phyloP scores from a whole-genome alignment of 2,888 invertebrate genomes.

The Melanostoma mellinum region DNA sequence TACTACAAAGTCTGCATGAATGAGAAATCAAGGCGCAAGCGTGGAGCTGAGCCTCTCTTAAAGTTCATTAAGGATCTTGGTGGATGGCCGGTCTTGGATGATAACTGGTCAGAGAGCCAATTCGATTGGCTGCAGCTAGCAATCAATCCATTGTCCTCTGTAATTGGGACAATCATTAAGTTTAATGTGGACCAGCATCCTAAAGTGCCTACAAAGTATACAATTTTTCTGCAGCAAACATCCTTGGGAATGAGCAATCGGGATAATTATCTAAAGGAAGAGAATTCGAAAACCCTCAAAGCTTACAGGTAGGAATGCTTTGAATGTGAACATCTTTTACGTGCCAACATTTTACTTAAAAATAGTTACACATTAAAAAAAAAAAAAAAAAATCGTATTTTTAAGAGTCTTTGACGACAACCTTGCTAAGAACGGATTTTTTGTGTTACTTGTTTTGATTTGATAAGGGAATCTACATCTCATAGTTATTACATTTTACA shows the following conservation, averaged over 20 bases:
- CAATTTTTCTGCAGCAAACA: constrained; percentile 40
- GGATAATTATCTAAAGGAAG: constrained; percentile 47
- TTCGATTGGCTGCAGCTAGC: constrained; percentile 56
- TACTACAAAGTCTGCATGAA: constrained; percentile 49
- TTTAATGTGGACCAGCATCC: constrained; percentile 29
- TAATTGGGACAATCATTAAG: constrained; percentile 12
- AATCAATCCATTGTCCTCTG: constrained; percentile 4
- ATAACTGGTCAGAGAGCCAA: constrained; percentile 38
- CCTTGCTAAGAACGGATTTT: too few species aligned
- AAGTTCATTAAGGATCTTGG: constrained; percentile 49
- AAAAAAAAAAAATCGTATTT: too few species aligned
- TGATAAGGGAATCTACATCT: too few species aligned
- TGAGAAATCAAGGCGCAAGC: constrained; percentile 5
- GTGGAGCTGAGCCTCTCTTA: constrained; percentile 40
- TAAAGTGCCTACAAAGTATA: constrained; percentile 15
- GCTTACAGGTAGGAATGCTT: constrained; percentile 11
- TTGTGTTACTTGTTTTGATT: too few species aligned
- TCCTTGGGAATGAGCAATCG: constrained; percentile 46
- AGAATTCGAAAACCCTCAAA: constrained; percentile 40
- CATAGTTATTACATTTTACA: too few species aligned
- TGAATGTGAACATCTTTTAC: too few species aligned
- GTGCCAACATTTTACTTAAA: too few species aligned
- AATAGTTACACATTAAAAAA: too few species aligned
- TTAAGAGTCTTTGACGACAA: too few species aligned
- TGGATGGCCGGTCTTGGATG: constrained; percentile 57